Evolutionary conservation across 2,888 invertebrate species (phyloP).

Genomic region (Lepetodrilus schrolli): DNA sequence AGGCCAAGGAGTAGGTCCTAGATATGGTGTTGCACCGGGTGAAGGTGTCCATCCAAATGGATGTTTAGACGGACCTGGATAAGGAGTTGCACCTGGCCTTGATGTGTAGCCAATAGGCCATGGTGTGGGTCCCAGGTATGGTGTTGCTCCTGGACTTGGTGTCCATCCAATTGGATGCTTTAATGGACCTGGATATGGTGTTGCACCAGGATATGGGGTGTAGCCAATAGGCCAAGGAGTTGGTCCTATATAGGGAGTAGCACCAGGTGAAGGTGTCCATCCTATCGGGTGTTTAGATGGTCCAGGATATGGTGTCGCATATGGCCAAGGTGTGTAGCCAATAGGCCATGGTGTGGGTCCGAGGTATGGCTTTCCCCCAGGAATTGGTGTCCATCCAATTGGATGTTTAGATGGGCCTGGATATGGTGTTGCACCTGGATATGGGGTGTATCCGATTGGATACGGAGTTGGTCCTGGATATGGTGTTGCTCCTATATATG

Average conservation of each 20-base stretch:
- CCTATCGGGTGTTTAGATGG: not conserved
- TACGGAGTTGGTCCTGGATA: not conserved
- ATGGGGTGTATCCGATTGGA: not conserved
- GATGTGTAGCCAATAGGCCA: slow-evolving; percentile 41
- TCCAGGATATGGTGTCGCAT: not conserved
- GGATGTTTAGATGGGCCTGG: not conserved
- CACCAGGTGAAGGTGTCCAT: not conserved
- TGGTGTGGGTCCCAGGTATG: not conserved
- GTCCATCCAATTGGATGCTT: not conserved
- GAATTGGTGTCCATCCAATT: not conserved
- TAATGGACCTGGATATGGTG: not conserved
- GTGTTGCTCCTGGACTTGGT: not conserved
- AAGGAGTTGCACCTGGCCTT: slow-evolving; percentile 32
- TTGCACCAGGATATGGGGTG: not conserved
- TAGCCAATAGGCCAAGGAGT: not conserved
- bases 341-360: not conserved
- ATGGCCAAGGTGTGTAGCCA: not conserved
- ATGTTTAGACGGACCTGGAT: not conserved
- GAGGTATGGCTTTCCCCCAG: not conserved
- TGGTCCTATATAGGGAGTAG: not conserved
- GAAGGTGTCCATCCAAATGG: not conserved
- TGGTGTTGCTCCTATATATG: not conserved
- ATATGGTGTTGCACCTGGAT: not conserved
- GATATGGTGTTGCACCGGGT: not conserved
- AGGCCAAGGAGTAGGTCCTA: not conserved